phyloP scores from a whole-genome alignment of 2,113 vertebrate genomes.

The Hippocampus guttulatus region DNA sequence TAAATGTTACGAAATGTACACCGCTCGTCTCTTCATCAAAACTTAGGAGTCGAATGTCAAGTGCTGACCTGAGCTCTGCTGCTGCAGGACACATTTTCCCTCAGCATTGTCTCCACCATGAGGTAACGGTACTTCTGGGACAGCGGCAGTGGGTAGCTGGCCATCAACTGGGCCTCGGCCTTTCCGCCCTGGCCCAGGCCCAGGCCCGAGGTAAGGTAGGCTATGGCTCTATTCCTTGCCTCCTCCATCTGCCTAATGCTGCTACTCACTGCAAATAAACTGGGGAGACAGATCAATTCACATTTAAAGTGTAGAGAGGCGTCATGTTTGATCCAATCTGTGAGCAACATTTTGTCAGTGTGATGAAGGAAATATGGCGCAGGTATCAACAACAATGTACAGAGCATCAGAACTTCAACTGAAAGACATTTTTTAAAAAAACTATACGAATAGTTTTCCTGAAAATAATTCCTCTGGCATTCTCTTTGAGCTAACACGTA shows the following conservation, averaged over 20 bases:
- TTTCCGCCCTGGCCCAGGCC: conserved; percentile 55
- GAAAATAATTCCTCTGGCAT: background rate
- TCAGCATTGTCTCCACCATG: conserved; percentile 53
- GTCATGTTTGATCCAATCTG: background rate
- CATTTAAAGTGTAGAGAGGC: too few relatives aligned
- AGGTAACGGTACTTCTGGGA: conserved; percentile 62
- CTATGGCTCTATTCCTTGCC: conserved; percentile 41
- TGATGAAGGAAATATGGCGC: background rate
- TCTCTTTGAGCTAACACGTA: background rate
- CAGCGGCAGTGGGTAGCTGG: conserved; percentile 40
- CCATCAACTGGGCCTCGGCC: conserved; percentile 55
- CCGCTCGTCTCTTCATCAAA: too few relatives aligned
- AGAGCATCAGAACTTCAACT: background rate
- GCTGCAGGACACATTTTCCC: conserved; percentile 43
- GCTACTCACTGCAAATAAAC: conserved; percentile 31
- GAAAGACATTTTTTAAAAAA: too few relatives aligned
- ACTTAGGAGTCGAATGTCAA: background rate
- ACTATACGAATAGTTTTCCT: background rate
- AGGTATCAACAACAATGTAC: background rate
- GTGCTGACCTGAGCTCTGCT: conserved; percentile 48
- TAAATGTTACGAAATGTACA: too few relatives aligned
- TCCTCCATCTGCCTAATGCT: conserved; percentile 49
- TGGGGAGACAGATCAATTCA: background rate
- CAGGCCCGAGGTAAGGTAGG: conserved; percentile 45
- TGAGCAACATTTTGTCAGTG: background rate